Conservation (phyloP, 2,113 vertebrate species). For the Dasyprocta punctata region DNA sequence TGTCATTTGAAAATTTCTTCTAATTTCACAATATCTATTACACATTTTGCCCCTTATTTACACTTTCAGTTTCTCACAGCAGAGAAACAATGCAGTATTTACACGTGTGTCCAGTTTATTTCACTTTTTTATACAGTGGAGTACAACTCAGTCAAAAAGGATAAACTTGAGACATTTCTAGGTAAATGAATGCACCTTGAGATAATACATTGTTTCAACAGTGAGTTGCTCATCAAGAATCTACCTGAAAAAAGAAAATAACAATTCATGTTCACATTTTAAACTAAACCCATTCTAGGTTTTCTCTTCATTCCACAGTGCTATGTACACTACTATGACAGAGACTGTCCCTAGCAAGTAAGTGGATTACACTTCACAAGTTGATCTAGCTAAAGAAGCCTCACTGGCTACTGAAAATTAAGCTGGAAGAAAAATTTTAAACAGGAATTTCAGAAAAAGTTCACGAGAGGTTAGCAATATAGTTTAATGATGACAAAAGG, state of each 20-base stretch:
- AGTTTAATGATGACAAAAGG: slow-evolving; percentile 8
- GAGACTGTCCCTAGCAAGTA: slow-evolving; percentile 35
- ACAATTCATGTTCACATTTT: slow-evolving; percentile 75
- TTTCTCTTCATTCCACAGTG: slow-evolving; percentile 38
- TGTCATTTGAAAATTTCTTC: too few species aligned
- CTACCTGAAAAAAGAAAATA: slow-evolving; percentile 79
- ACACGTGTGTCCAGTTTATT: background rate
- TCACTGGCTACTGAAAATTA: slow-evolving; percentile 34
- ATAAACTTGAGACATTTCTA: background rate
- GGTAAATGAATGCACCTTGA: background rate
- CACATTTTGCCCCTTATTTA: background rate
- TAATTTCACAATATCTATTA: too few species aligned
- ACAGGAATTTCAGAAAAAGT: background rate
- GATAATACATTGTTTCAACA: slow-evolving; percentile 79
- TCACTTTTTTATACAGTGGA: background rate
- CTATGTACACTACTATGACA: background rate
- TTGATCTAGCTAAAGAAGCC: background rate
- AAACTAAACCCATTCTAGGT: slow-evolving; percentile 60
- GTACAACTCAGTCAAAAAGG: background rate
- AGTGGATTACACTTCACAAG: slow-evolving; percentile 23
- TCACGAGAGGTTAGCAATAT: background rate
- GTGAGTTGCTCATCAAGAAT: slow-evolving; percentile 76
- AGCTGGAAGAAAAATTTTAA: background rate
- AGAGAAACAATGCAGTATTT: background rate
- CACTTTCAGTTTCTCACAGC: background rate